A percentile compares a stretch with the other conserved stretches of the same genome.
Evolutionary conservation across 30 jellyfish, hydroid and myxozoan genomes (phyloP).

Genomic region (Sanderia malayensis): DNA sequence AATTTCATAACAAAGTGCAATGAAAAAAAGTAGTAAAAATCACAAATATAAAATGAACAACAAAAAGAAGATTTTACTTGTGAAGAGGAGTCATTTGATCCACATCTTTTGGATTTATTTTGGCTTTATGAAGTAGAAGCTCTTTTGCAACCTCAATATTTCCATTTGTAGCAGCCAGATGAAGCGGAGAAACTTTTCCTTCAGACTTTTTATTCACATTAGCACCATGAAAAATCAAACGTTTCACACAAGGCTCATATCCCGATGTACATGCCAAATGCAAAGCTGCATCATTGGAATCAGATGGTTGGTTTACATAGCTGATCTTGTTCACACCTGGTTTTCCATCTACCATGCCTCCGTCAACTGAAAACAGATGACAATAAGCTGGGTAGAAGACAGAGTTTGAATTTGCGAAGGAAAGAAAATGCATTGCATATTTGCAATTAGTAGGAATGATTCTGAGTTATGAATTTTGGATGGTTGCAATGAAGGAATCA

Average conservation of each 20-base stretch:
- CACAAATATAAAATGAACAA: too few species aligned
- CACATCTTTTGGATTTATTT: constrained; percentile 74
- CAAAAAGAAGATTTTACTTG: constrained; percentile 65
- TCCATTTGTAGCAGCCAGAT: constrained; percentile 90
- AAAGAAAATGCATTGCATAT: too few species aligned
- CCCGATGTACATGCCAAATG: constrained; percentile 95
- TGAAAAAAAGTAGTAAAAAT: too few species aligned
- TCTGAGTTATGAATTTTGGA: too few species aligned
- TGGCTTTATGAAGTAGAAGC: constrained; percentile 59
- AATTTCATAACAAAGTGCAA: too few species aligned
- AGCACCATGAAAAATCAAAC: constrained; percentile 81
- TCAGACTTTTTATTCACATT: constrained; percentile 78
- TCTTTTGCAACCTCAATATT: constrained; percentile 49
- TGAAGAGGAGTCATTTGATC: constrained; percentile 90
- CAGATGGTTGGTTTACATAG: constrained; percentile 51
- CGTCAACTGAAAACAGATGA: constrained; percentile 21
- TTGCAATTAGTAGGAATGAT: too few species aligned
- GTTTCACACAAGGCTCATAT: constrained; percentile 62
- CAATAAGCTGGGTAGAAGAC: too few species aligned
- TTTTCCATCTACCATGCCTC: constrained; percentile 44
- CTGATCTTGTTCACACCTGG: constrained; percentile 11
- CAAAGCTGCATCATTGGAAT: constrained; percentile 79
- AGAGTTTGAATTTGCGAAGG: too few species aligned
- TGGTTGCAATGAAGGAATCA: too few species aligned
- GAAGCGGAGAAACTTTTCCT: constrained; percentile 78